Percentiles rank a stretch among this genome's conserved stretches.
Evolutionary conservation across 2,113 vertebrate species (phyloP).

Genomic region (Okapia johnstoni): DNA sequence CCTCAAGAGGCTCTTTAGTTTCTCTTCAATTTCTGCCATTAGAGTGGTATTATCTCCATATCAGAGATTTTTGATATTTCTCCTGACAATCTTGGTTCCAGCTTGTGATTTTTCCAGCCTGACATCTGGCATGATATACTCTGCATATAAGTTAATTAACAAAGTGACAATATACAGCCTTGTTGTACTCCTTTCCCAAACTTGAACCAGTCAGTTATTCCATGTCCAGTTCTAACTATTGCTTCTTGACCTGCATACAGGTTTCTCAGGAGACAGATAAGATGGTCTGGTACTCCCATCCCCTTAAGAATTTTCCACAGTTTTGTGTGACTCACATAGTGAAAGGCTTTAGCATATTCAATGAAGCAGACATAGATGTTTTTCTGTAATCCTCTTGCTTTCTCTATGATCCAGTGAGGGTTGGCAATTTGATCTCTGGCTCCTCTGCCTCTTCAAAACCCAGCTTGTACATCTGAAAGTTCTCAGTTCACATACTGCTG

Average conservation of each 20-base stretch:
- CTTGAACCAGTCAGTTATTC: not conserved
- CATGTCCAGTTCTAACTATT: not conserved
- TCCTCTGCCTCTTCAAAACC: not conserved
- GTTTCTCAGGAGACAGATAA: not conserved
- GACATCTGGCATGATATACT: not conserved
- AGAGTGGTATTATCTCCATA: not conserved
- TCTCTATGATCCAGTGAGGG: not conserved
- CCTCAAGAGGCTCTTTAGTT: not conserved
- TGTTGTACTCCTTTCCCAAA: not conserved
- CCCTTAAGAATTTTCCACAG: not conserved
- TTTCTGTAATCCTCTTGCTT: not conserved
- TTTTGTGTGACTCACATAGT: not conserved
- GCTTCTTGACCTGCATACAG: not conserved
- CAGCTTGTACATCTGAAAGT: not conserved
- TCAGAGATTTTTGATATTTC: not conserved
- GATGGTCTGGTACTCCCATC: not conserved
- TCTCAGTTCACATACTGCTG: not conserved
- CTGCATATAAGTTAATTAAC: not conserved
- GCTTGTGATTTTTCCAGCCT: not conserved
- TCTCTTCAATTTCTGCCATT: not conserved
- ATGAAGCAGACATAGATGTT: fast-evolving
- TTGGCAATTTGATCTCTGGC: not conserved
- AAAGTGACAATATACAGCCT: not conserved
- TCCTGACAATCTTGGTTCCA: not conserved
- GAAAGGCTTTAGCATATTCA: not conserved